Evolutionary conservation across 2,113 vertebrate species (phyloP), one percentile per base, ranked within the genome.

Genomic region (Clinocottus analis): DNA sequence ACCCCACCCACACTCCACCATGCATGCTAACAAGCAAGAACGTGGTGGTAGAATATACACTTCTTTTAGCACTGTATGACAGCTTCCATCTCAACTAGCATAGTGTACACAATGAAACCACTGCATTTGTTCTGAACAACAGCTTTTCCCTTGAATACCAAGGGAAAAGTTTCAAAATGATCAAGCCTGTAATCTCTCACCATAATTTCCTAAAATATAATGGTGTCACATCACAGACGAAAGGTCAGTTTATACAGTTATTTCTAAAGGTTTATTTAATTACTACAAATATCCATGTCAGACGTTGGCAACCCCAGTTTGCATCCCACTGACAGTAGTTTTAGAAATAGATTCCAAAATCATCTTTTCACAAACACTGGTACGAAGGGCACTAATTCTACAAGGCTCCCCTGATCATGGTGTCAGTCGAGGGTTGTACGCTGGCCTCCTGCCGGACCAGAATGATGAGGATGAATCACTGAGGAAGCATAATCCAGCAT

Each of bases 1-100:
- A 53, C n/a, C 35, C 23, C 56, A 47, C 75, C 33, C 51, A 76
- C 75, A 76, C 62, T 65, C 14, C 39, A 74, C 25, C 72, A 79
- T 62, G 74, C 71, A 76, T 72, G 59, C 72, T 61, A 71, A 79
- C 66, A 81, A 72, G 62, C 72, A 76, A 65, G 55, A 45, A 71
- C 13, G 0, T 49, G 27, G 37, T 77, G 78, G 37, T 72, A 86
- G 81, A 84, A 71, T 68, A 71, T 68, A 72, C 66, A 79, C 29
- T 29, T 80, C 55, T 67, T 69, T 82, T 43, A 77, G 51, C 60
- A 58, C 35, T 14, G 1, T 76, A 51, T 65, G 73, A 72, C 69
- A 88, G 76, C 60, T 79, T 35, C 29, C 16, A 39, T n/a, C 56
- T 61, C 47, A 61, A 62, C 51, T 61, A 82, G 59, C 8, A 72